phyloP scores from a whole-genome alignment of 92 coral and sea anemone species.

The Blastomussa wellsi region DNA sequence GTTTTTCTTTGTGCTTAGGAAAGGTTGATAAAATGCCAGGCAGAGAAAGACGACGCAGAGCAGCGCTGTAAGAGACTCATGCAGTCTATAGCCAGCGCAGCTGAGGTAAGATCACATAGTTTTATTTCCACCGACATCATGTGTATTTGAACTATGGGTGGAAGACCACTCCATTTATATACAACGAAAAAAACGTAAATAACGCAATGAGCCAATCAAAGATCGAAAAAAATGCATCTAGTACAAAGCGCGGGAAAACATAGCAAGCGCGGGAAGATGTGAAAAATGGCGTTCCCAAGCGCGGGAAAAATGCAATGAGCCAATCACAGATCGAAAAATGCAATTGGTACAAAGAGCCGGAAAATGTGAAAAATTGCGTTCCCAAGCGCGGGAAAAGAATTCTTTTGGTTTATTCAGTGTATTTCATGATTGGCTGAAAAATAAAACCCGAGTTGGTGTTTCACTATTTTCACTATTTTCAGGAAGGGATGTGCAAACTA shows the following conservation, averaged over 20 bases:
- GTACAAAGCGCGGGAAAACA: not conserved
- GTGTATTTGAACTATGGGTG: too few species aligned
- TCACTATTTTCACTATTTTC: too few species aligned
- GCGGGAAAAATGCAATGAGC: not conserved
- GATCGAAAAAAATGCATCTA: not conserved
- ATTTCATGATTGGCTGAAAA: too few species aligned
- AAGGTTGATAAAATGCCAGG: constrained; percentile 71
- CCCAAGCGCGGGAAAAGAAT: not conserved
- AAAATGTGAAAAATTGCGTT: not conserved
- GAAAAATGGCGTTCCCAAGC: not conserved
- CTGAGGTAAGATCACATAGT: constrained; percentile 77
- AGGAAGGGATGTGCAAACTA: too few species aligned
- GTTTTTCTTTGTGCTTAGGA: constrained; percentile 47
- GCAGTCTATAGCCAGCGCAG: constrained; percentile 92
- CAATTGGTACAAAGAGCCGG: not conserved
- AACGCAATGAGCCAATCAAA: too few species aligned
- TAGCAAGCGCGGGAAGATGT: not conserved
- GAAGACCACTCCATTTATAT: too few species aligned
- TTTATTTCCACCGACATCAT: too few species aligned
- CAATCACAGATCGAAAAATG: not conserved
- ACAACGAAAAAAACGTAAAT: not conserved
- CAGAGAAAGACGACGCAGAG: constrained; percentile 87
- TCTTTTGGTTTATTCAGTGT: not conserved
- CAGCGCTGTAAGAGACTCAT: constrained; percentile 92
- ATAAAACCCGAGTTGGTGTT: too few species aligned